These are phyloP conservation scores for Eulemur coronatus DNA, from an alignment of 2,797 vertebrate species.

Conservation along the genomic window DNA sequence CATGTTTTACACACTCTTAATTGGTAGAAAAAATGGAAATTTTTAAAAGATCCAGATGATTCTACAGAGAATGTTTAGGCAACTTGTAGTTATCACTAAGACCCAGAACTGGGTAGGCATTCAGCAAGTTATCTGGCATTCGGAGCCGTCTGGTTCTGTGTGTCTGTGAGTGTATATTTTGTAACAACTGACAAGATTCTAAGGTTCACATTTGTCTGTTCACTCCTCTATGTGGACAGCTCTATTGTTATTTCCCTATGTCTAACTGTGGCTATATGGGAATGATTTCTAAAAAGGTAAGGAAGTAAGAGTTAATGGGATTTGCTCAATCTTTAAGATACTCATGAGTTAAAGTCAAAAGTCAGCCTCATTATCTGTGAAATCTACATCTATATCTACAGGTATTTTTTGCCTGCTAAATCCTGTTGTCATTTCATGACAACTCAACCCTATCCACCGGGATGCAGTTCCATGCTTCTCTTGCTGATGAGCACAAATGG, in stretches of 20 bases:
- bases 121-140: neutral
- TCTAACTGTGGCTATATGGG: neutral
- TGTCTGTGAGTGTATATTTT: neutral
- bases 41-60: neutral
- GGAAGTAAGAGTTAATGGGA: neutral
- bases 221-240: neutral
- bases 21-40: neutral
- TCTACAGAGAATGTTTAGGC: neutral
- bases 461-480: neutral
- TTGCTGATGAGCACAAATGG: neutral
- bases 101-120: neutral
- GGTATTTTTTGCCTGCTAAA: neutral
- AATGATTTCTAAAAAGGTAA: constrained; percentile 50
- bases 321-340: neutral
- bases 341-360: neutral
- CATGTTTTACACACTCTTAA: neutral
- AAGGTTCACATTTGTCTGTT: neutral
- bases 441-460: neutral
- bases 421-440: neutral
- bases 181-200: neutral
- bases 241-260: neutral
- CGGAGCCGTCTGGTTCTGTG: neutral
- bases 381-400: neutral
- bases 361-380: neutral
- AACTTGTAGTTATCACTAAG: neutral